Base-by-base conservation (phyloP, 2,797 vertebrate genomes). In the Melanotaenia maccullochi region DNA sequence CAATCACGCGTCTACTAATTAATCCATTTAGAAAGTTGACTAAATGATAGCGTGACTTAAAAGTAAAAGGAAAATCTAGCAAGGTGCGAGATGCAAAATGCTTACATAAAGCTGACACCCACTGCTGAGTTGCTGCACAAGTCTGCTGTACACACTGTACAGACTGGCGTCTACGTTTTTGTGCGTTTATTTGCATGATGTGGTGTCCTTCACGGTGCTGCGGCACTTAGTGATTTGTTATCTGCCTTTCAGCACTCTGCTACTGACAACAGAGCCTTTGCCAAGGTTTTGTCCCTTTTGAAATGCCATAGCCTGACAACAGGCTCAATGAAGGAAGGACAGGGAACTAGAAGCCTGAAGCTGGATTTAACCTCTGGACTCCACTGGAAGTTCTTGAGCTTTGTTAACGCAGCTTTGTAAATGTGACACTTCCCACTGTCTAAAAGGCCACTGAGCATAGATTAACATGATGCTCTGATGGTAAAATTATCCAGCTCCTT, bases 221-320 rank as follows among this genome's bases (percentile, higher is more conserved):
- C 81, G 51, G 73, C 65, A 81, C 77, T 83, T 78, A 74, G 71
- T 65, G 70, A 85, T 86, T 82, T 82, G 78, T 82, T 71, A 74
- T 84, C 76, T 73, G 76, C 72, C 72, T 81, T 76, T 86, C 72
- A 75, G 80, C 78, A 58, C 73, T 75, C 66, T 8, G 59, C 68
- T 64, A 65, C 75, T 75, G 84, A 91, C 87, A 88, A 84, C 84
- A 77, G 55, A 84, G 82, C 81, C 75, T 58, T 64, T 83, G 80
- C 87, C 89, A 89, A 83, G 78, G 79, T 79, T 88, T 85, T 84
- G 77, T 83, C 71, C 78, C 81, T 56, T 82, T 83, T 79, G 13
- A 92, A 92, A 93, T 90, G 89, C 79, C 89, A 86, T 38, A 57
- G 82, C 71, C 69, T 80, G 89, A 85, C 85, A 87, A 66, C 58